phyloP scores from a whole-genome alignment of 1,140 invertebrate genomes.

The Cataglyphis hispanica region DNA sequence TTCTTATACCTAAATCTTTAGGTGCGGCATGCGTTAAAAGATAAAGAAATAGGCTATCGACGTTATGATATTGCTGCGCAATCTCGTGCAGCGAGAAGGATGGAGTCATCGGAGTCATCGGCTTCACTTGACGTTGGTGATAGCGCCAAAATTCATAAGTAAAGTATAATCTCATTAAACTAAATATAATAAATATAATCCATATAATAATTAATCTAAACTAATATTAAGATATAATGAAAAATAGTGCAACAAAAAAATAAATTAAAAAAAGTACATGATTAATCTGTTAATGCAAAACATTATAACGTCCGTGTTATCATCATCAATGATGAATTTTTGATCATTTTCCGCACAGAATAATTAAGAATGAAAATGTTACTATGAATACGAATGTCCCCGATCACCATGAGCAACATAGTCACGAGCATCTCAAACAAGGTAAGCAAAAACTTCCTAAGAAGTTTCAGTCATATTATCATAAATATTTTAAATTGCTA shows the following conservation, averaged over 20 bases:
- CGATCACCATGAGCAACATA: not conserved
- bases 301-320: not conserved
- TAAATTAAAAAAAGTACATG: not conserved
- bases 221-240: not conserved
- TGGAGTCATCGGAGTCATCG: too few relatives aligned
- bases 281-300: not conserved
- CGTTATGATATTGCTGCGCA: not conserved
- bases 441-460: not conserved
- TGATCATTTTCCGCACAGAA: conserved; percentile 9
- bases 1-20: not conserved
- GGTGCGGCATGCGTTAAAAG: conserved; percentile 12
- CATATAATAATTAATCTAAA: not conserved
- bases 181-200: too few relatives aligned
- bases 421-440: too few relatives aligned
- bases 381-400: not conserved
- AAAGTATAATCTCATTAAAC: conserved; percentile 27
- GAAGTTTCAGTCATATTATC: too few relatives aligned
- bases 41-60: not conserved
- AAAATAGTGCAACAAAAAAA: not conserved
- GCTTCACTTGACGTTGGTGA: not conserved
- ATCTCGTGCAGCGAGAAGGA: not conserved
- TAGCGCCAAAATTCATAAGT: not conserved
- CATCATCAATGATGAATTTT: not conserved
- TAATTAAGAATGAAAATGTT: not conserved
- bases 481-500: not conserved